Conservation (phyloP, 2,888 invertebrate species). For the Melolontha melolontha region DNA sequence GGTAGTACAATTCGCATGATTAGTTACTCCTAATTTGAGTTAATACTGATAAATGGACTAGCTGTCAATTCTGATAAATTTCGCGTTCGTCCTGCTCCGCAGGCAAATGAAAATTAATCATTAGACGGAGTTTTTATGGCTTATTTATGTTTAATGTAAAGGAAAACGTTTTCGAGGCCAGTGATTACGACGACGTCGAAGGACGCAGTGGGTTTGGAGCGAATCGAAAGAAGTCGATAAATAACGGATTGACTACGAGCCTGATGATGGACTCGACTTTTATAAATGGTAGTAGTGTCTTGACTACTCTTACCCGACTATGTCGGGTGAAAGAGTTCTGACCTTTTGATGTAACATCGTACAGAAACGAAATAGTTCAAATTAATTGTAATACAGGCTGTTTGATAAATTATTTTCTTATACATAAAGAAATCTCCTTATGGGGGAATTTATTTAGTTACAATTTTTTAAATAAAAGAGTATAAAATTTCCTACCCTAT, state of each 20-base stretch:
- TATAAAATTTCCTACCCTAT: no score
- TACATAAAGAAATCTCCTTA: no score
- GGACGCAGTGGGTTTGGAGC: not conserved
- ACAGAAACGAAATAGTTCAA: no score
- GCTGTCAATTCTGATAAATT: constrained; percentile 37
- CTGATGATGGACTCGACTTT: no score
- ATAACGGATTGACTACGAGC: not conserved
- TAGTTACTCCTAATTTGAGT: constrained; percentile 38
- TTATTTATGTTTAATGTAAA: constrained; percentile 36
- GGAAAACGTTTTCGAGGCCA: constrained; percentile 25
- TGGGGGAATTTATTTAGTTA: no score
- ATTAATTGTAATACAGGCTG: no score
- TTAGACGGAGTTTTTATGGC: constrained; percentile 18
- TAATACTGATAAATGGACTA: constrained; percentile 35
- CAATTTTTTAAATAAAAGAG: no score
- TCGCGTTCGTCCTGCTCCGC: constrained; percentile 14
- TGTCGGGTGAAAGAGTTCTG: no score
- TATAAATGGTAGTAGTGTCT: no score
- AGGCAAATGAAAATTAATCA: constrained; percentile 36
- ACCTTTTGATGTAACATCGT: no score
- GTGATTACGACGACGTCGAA: constrained; percentile 1
- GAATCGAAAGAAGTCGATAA: not conserved
- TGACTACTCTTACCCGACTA: no score
- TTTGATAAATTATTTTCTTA: no score
- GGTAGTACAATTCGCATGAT: constrained; percentile 31